Evolutionary conservation across 2,113 vertebrate species (phyloP), one percentile per base, ranked within the genome.

Genomic region (Pionites leucogaster): DNA sequence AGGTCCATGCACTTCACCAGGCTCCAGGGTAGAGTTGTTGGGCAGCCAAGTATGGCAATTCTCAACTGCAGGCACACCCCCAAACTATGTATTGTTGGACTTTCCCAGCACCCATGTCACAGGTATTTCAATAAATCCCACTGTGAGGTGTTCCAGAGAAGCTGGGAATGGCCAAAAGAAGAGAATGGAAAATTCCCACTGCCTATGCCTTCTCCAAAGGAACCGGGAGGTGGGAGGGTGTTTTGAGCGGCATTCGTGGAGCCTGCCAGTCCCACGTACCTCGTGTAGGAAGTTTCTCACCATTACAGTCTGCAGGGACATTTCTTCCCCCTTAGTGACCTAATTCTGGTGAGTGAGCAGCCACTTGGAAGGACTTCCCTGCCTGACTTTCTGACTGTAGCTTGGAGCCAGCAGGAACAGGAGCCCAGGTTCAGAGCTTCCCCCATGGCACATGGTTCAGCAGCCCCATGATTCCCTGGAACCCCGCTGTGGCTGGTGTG

Each of bases 241-340:
- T 41, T 93, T 93, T 91, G 83, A 91, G 88, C 77, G 95, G 77
- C 78, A 79, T 92, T 92, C 5, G 0, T 62, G 55, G 76, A 94
- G 25, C 57, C 63, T 91, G 86, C 81, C 67, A 93, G 92, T 92
- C 86, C 92, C 91, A 89, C 63, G 8, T 91, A 91, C 82, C 69
- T 85, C 8, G 23, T 1, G 91, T 96, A 93, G 96, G 92, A 96
- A 92, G 88, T 80, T 96, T 93, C 81, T 94, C 91, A 69, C 92
- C 28, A 2, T 94, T 91, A 72, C 86, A 94, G 62, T 46, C 74
- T 88, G 85, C 83, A 42, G 83, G 90, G 95, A 95, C 3, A 2
- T 72, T 82, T 95, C 88, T 97, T 80, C 90, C 77, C 86, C 86
- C 64, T 82, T 92, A 93, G 77, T 96, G 92, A 95, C 91, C 95